Base-by-base conservation (phyloP, 2,888 invertebrate genomes). In the Monochamus alternatus region DNA sequence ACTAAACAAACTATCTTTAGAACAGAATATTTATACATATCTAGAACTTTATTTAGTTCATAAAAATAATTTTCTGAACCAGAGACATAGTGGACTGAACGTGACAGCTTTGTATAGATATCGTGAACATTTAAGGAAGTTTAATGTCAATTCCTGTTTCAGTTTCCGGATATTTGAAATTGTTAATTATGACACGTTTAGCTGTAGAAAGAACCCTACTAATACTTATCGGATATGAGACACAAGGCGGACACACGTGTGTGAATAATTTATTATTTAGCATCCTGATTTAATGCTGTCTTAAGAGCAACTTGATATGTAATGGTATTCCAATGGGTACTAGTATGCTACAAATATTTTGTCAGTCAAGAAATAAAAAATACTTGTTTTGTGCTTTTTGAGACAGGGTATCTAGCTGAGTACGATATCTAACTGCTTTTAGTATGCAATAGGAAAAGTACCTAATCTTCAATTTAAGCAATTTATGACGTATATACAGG, bases 121-220 rank as follows among this genome's bases (percentile, higher is more conserved):
- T 8, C 12, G 5, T 7, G 38, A 47, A 55, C 55, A 14, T 14
- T n/a, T 55, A n/a, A 55, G 5, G 7, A n/a, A 14, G 3, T 3
- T 14, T n/a, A 55, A 55, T 3, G n/a, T 22, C 55, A 22, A 3
- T 55, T 55, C 55, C 55, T 55, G 47, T 47, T 38, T 9, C 12
- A 8, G 10, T 55, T 55, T 55, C 55, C 55, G 55, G 55, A 55
- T 55, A 55, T 55, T 55, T 55, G 55, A 55, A 55, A 55, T 55
- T 55, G 55, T 55, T 55, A 55, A 55, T 14, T 55, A 55, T 3
- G 22, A 14, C 55, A 55, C 55, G 55, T 55, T 55, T n/a, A 7
- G 22, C 7, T 22, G 14, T 1, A 55, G n/a, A n/a, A 55, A 5
- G 55, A 55, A 55, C 7, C 14, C 10, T 12, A 12, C 52, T 12